Evolutionary conservation across 2,888 invertebrate genomes (phyloP).

Genomic region (Salpingus planirostris): DNA sequence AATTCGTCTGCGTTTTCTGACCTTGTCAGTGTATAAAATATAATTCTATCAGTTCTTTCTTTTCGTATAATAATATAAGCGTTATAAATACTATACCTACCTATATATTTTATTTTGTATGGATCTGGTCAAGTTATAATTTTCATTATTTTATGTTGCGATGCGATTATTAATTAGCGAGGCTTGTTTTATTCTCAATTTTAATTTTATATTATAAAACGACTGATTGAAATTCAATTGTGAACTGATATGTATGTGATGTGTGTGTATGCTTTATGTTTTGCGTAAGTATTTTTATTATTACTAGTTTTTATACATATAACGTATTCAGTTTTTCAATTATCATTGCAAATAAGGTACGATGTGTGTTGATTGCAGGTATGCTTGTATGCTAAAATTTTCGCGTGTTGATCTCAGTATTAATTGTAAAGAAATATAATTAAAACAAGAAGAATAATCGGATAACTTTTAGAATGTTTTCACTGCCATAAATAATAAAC

Average conservation of each 20-base stretch:
- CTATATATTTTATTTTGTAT: constrained; percentile 11
- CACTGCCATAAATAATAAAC: constrained; percentile 33
- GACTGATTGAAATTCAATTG: constrained; percentile 12
- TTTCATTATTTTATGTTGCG: too few species aligned
- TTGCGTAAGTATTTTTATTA: constrained; percentile 11
- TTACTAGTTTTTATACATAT: constrained; percentile 11
- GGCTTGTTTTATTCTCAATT: constrained; percentile 19
- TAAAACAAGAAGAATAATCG: too few species aligned
- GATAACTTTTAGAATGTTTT: constrained; percentile 29
- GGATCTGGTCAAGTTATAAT: constrained; percentile 18
- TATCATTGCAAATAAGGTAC: too few species aligned
- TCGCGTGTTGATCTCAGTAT: constrained; percentile 37
- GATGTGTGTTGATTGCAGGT: too few species aligned
- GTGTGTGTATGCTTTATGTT: too few species aligned
- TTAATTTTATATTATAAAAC: constrained; percentile 10
- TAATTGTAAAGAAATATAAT: constrained; percentile 33
- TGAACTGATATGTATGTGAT: too few species aligned
- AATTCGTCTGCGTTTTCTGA: constrained; percentile 14
- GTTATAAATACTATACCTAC: too few species aligned
- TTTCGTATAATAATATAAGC: too few species aligned
- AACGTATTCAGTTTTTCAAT: constrained; percentile 14
- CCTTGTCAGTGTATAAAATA: constrained; percentile 13
- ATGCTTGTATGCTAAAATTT: constrained; percentile 22
- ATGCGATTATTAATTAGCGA: constrained; percentile 9
- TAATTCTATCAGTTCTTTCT: constrained; percentile 3